phyloP scores from a whole-genome alignment of 2,888 invertebrate genomes.

The Ennomos erosarius region DNA sequence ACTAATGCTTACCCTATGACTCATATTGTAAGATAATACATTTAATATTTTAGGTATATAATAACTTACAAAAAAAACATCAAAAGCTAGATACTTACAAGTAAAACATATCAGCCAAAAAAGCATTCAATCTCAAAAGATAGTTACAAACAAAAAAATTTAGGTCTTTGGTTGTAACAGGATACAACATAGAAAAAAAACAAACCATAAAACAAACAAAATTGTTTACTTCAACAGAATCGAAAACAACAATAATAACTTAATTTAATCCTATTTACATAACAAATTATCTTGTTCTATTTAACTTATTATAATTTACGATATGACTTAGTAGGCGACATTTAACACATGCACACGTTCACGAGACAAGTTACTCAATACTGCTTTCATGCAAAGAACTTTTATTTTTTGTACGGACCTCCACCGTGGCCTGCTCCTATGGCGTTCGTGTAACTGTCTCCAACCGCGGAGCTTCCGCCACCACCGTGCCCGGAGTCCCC shows the following conservation, averaged over 20 bases:
- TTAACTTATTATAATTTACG: slow-evolving; percentile 47
- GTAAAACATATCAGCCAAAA: not conserved
- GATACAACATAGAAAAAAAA: not conserved
- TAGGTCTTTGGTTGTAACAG: no score
- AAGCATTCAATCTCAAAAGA: not conserved
- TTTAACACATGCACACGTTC: slow-evolving; percentile 36
- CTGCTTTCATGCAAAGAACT: slow-evolving; percentile 12
- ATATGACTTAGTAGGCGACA: slow-evolving; percentile 74
- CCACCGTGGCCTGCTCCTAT: slow-evolving; percentile 77
- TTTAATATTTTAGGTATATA: no score
- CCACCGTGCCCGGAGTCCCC: slow-evolving; percentile 48
- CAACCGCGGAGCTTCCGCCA: slow-evolving; percentile 48
- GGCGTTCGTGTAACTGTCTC: slow-evolving; percentile 75
- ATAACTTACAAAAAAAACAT: no score
- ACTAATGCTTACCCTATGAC: no score
- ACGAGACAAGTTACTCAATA: not conserved
- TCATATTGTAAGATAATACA: no score
- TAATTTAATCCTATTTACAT: slow-evolving; percentile 67
- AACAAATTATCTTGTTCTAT: slow-evolving; percentile 57
- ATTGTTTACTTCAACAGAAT: slow-evolving; percentile 53
- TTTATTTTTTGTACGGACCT: slow-evolving; percentile 72
- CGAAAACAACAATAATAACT: slow-evolving; percentile 70
- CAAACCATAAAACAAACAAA: slow-evolving; percentile 21
- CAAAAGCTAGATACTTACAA: no score
- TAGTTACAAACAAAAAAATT: no score